Conservation (phyloP, 2,113 vertebrate genomes). For the Gulo gulo region DNA sequence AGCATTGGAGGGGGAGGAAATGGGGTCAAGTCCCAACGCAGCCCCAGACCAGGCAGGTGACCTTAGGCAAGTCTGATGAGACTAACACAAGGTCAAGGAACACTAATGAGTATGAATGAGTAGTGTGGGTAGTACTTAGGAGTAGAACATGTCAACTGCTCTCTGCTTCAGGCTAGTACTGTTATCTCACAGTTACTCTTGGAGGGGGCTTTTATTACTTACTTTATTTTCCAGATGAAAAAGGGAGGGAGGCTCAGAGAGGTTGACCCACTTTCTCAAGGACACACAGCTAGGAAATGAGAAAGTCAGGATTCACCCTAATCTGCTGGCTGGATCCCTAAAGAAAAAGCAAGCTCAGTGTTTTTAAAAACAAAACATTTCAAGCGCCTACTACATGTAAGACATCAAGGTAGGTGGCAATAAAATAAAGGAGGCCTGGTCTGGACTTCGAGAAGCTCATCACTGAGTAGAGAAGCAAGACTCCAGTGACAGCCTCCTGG, state of each 20-base stretch:
- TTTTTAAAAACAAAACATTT: background rate
- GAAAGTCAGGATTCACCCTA: background rate
- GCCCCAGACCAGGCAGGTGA: background rate
- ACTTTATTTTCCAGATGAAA: background rate
- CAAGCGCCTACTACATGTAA: background rate
- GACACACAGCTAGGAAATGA: constrained; percentile 18
- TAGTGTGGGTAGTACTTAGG: background rate
- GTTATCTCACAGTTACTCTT: background rate
- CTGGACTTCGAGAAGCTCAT: background rate
- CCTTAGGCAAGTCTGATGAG: background rate
- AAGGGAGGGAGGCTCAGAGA: background rate
- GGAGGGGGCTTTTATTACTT: background rate
- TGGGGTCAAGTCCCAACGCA: background rate
- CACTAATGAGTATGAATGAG: background rate
- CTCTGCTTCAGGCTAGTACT: background rate
- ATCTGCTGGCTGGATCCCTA: background rate
- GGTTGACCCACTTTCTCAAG: background rate
- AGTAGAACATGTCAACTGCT: background rate
- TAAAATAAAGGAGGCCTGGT: background rate
- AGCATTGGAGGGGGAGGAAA: background rate
- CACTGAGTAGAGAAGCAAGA: background rate
- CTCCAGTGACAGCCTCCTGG: background rate
- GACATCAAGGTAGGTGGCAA: background rate
- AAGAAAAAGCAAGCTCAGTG: background rate
- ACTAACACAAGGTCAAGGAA: background rate